phyloP scores from a whole-genome alignment of 2,888 invertebrate species.

The Noctua janthe region DNA sequence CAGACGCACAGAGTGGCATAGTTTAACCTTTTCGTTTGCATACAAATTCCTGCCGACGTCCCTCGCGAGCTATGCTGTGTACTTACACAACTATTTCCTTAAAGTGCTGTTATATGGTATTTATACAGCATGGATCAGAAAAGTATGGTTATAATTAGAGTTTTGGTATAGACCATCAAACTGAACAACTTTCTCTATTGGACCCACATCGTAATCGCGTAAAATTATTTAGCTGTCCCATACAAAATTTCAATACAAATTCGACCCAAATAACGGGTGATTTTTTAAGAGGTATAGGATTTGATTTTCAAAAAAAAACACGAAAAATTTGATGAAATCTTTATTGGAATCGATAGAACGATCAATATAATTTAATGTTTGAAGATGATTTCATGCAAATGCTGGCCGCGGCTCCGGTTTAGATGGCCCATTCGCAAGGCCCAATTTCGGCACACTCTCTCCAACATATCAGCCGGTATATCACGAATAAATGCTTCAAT shows the following conservation, averaged over 20 bases:
- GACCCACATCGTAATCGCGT: not conserved
- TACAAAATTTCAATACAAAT: not conserved
- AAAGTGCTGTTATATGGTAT: conserved; percentile 32
- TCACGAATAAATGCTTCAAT: no score
- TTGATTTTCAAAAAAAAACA: no score
- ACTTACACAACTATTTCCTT: conserved; percentile 39
- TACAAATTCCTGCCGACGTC: conserved; percentile 18
- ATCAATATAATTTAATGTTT: no score
- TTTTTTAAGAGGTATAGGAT: no score
- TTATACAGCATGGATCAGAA: conserved; percentile 24
- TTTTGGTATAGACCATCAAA: not conserved
- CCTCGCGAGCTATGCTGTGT: not conserved
- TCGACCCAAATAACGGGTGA: no score
- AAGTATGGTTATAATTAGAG: not conserved
- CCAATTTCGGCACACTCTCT: no score
- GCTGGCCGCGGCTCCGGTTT: no score
- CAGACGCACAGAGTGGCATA: not conserved
- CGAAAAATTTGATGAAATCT: no score
- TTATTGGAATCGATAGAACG: no score
- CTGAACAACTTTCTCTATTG: not conserved
- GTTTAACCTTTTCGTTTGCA: conserved; percentile 14
- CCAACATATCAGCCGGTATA: no score
- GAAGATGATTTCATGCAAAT: no score
- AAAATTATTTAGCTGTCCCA: not conserved
- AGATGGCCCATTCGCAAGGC: no score